Evolutionary conservation across 2,888 invertebrate genomes (phyloP).

Genomic region (Bombyx huttoni): DNA sequence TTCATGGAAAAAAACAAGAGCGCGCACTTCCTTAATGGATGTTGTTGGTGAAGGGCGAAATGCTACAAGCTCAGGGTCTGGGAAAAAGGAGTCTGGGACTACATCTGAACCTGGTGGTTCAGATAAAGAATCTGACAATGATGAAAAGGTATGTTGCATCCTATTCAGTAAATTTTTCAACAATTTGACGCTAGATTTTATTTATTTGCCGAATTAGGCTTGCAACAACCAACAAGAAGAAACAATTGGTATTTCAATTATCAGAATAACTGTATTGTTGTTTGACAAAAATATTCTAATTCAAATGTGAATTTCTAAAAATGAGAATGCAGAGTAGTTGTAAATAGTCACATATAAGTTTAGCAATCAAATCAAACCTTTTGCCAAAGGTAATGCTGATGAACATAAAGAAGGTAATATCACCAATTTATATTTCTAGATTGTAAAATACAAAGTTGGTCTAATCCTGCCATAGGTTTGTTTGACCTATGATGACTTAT

Average conservation of each 20-base stretch:
- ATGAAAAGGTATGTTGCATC: slow-evolving; percentile 83
- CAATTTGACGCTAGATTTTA: slow-evolving; percentile 19
- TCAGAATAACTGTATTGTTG: too few relatives aligned
- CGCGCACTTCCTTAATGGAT: slow-evolving; percentile 95
- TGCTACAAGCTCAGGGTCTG: slow-evolving; percentile 76
- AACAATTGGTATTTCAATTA: too few relatives aligned
- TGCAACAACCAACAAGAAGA: too few relatives aligned
- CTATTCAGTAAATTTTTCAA: slow-evolving; percentile 13
- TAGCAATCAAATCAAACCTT: too few relatives aligned
- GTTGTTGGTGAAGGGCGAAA: slow-evolving; percentile 82
- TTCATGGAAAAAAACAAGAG: slow-evolving; percentile 97
- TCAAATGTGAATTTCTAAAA: slow-evolving; percentile 3
- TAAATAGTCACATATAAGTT: not conserved
- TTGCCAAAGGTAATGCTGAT: too few relatives aligned
- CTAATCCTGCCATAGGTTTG: too few relatives aligned
- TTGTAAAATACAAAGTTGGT: too few relatives aligned
- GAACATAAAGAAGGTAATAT: too few relatives aligned
- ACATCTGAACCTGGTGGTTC: slow-evolving; percentile 85
- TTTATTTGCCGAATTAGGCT: not conserved
- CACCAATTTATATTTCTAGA: too few relatives aligned
- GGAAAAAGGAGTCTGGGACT: slow-evolving; percentile 80
- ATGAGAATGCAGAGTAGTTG: slow-evolving; percentile 52
- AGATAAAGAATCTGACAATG: slow-evolving; percentile 89
- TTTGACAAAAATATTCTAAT: too few relatives aligned
- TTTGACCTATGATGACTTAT: too few relatives aligned